Evolutionary conservation across 2,113 vertebrate genomes (phyloP).

Genomic region (Nothobranchius furzeri): DNA sequence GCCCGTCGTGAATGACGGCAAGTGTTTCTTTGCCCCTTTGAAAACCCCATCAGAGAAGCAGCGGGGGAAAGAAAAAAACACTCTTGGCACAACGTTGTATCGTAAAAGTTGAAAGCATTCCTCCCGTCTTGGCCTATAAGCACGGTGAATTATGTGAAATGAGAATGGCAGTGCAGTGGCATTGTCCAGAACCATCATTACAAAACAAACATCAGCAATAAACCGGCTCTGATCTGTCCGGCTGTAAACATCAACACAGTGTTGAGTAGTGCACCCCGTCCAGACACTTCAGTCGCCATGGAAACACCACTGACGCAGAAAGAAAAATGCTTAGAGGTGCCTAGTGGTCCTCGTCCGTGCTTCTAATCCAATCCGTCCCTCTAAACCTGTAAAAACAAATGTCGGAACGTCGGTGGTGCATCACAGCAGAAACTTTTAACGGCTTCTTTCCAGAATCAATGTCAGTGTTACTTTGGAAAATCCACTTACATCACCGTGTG

Average conservation of each 20-base stretch:
- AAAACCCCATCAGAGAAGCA: slow-evolving; percentile 47
- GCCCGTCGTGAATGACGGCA: slow-evolving; percentile 65
- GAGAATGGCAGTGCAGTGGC: slow-evolving; percentile 37
- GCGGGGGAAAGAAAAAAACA: slow-evolving; percentile 32
- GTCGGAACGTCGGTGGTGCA: background rate
- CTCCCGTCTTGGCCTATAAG: slow-evolving; percentile 56
- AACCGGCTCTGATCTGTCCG: slow-evolving; percentile 11
- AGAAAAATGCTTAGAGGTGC: background rate
- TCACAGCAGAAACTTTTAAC: slow-evolving; percentile 2
- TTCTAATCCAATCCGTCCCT: background rate
- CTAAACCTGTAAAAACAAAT: background rate
- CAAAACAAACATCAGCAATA: slow-evolving; percentile 19
- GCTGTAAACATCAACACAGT: background rate
- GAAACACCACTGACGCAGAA: background rate
- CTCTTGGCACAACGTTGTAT: slow-evolving; percentile 64
- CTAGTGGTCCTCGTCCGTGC: background rate
- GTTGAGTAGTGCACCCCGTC: background rate
- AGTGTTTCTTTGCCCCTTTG: slow-evolving; percentile 65
- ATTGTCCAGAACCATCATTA: slow-evolving; percentile 59
- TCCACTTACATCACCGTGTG: slow-evolving; percentile 3
- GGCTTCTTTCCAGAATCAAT: background rate
- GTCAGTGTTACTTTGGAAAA: slow-evolving; percentile 2
- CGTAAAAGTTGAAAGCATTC: slow-evolving; percentile 78
- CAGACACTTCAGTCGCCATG: background rate
- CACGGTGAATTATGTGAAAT: slow-evolving; percentile 55